phyloP scores from a whole-genome alignment of 2,888 invertebrate species.

The Eilema caniola region DNA sequence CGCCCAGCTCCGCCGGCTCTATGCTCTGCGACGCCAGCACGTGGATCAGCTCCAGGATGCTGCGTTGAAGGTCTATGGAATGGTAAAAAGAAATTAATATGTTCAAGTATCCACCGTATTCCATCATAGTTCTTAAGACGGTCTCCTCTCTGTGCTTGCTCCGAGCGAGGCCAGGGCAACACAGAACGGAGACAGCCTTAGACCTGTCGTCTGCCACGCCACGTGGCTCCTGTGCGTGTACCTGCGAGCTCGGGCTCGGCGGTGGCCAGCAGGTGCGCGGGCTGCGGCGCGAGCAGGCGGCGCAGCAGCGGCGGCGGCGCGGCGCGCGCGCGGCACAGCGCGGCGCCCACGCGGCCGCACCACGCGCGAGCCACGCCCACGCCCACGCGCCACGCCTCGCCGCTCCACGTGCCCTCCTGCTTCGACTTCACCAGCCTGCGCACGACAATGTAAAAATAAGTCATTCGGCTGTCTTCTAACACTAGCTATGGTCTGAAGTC shows the following conservation, averaged over 20 bases:
- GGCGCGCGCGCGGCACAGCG: slow-evolving; percentile 52
- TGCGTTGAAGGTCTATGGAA: slow-evolving; percentile 87
- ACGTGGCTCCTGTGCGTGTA: no score
- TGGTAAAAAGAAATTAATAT: neutral
- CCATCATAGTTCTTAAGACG: no score
- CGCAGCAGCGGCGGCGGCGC: slow-evolving; percentile 61
- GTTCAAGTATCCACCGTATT: neutral
- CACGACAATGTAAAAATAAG: neutral
- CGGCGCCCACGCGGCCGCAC: slow-evolving; percentile 68
- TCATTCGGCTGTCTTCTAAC: neutral
- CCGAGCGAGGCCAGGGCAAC: no score
- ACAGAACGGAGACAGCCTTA: no score
- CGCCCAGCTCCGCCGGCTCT: slow-evolving; percentile 83
- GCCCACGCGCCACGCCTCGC: slow-evolving; percentile 34
- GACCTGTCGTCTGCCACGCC: no score
- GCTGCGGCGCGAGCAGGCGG: slow-evolving; percentile 61
- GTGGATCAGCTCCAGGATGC: slow-evolving; percentile 88
- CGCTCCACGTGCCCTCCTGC: slow-evolving; percentile 27
- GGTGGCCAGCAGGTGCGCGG: slow-evolving; percentile 45
- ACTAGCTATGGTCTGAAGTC: no score
- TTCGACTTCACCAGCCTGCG: slow-evolving; percentile 48
- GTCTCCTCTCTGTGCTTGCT: no score
- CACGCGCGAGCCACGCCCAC: slow-evolving; percentile 64
- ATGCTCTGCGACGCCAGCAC: slow-evolving; percentile 85
- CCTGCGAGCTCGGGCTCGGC: slow-evolving; percentile 44